These are phyloP conservation scores for Mionectes macconnelli DNA, from an alignment of 2,113 vertebrate genomes.

Conservation along the genomic window DNA sequence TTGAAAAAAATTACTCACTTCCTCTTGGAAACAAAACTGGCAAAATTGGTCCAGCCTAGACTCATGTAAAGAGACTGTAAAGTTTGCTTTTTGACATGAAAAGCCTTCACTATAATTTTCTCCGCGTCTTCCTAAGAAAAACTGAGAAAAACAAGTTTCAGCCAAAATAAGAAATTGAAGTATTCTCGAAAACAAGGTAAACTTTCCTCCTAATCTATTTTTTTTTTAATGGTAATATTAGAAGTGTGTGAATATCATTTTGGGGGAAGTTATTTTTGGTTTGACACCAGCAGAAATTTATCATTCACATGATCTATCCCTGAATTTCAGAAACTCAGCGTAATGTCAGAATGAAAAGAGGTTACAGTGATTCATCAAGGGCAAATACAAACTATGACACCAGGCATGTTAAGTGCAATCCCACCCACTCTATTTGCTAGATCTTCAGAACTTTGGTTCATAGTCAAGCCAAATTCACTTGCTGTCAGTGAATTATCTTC, in stretches of 20 bases:
- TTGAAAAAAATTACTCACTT: not conserved
- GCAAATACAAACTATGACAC: not conserved
- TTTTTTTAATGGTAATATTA: not conserved
- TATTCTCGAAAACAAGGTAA: not conserved
- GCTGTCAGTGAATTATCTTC: not conserved
- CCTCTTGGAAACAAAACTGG: not conserved
- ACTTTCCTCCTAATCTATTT: not conserved
- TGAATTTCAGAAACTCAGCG: not conserved
- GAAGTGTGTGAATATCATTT: not conserved
- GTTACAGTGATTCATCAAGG: not conserved
- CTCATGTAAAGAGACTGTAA: not conserved
- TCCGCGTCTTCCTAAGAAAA: not conserved
- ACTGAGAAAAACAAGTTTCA: not conserved
- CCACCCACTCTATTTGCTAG: not conserved
- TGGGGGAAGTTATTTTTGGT: not conserved
- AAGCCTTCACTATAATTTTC: not conserved
- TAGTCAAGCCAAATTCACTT: not conserved
- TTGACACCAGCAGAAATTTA: not conserved
- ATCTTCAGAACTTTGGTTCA: not conserved
- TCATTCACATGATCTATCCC: not conserved
- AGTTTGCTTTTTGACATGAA: not conserved
- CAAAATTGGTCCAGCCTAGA: not conserved
- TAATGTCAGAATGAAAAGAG: not conserved
- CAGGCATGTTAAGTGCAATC: fast-evolving
- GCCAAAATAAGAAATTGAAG: not conserved